phyloP scores from a whole-genome alignment of 53 echinoderm and acorn worm genomes.

The Astropecten irregularis region DNA sequence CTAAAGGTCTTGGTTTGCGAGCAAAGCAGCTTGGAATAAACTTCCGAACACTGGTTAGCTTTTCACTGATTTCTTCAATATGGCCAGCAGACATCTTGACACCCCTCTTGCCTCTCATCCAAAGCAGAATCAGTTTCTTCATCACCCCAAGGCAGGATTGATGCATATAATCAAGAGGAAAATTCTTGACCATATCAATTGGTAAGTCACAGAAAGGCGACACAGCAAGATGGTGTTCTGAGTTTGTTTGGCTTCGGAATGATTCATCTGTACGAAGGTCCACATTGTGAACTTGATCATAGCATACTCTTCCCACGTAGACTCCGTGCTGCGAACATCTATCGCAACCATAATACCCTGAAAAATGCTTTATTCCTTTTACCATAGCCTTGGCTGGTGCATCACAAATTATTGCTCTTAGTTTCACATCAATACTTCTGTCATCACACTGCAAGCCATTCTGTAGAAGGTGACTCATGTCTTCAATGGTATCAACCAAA shows the following conservation, averaged over 20 bases:
- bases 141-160: constrained; percentile 67
- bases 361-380: neutral
- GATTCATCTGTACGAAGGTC: constrained; percentile 53
- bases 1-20: constrained; percentile 21
- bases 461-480: no score
- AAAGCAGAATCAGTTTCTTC: constrained; percentile 47
- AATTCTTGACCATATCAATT: neutral
- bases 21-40: neutral
- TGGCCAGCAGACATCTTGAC: neutral
- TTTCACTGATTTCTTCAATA: neutral
- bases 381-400: constrained; percentile 7
- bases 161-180: constrained; percentile 44
- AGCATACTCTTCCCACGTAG: constrained; percentile 47
- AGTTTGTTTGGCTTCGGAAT: constrained; percentile 36
- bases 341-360: constrained; percentile 22
- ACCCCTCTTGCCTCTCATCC: constrained; percentile 59
- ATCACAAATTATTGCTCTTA: constrained; percentile 3
- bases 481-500: no score
- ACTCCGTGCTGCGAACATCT: neutral
- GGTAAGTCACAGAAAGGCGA: neutral
- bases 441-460: no score
- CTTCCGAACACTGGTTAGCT: neutral
- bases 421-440: neutral
- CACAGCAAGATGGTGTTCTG: constrained; percentile 51
- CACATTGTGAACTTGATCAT: constrained; percentile 46